phyloP scores from a whole-genome alignment of 2,888 invertebrate species.

The Poecilus cupreus region DNA sequence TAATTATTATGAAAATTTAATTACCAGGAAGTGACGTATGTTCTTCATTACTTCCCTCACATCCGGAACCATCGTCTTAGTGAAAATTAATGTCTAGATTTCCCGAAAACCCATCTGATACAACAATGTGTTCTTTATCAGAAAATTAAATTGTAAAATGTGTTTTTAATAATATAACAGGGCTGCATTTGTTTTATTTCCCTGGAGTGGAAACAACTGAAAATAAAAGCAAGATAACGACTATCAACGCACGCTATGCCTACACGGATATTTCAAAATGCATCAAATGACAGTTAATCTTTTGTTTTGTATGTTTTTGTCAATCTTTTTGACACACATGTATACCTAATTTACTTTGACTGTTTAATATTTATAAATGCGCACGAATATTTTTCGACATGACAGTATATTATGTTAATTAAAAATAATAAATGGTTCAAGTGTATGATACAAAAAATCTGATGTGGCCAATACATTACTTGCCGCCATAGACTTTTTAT shows the following conservation, averaged over 20 bases:
- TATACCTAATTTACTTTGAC: background rate
- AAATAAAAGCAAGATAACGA: constrained; percentile 12
- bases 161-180: background rate
- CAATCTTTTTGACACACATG: background rate
- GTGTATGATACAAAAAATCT: background rate
- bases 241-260: constrained; percentile 7
- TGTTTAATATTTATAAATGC: constrained; percentile 25
- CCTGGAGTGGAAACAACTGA: background rate
- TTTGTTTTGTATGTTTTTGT: constrained; percentile 11
- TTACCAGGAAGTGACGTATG: constrained; percentile 48
- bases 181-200: constrained; percentile 32
- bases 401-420: constrained; percentile 10
- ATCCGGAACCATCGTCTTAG: constrained; percentile 21
- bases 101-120: background rate
- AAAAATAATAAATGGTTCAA: background rate
- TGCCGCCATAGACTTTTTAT: too few relatives aligned
- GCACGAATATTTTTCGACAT: background rate
- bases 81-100: constrained; percentile 21
- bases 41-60: constrained; percentile 10
- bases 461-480: background rate
- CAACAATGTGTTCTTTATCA: background rate
- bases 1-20: constrained; percentile 48
- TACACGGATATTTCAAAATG: constrained; percentile 4
- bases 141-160: background rate
- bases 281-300: constrained; percentile 17